Evolutionary conservation across 37 sponge, comb jelly and placozoan genomes (phyloP), one percentile per base, ranked within the genome.

Genomic region (Mnemiopsis leidyi): DNA sequence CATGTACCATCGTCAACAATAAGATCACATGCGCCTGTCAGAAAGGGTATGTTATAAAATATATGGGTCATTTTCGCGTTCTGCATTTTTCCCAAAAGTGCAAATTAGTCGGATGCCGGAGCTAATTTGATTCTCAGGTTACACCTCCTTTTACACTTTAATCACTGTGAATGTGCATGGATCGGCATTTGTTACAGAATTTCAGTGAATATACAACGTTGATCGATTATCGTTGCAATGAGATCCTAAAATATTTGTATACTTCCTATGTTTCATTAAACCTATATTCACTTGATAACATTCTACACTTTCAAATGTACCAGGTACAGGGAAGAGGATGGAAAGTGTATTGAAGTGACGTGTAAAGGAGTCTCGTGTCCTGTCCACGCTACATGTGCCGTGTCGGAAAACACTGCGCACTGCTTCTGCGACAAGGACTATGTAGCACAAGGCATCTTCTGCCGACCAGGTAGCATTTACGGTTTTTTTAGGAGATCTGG

Each of bases 1-100:
- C 90, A 0, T 85, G 90, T 39, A 40, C 90, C 39, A 39, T 85
- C 25, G 90, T 85, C 26, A 61, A 85, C 29, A 85, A 85, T 39
- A 39, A 38, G 28, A 40, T 85, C 9, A 39, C 40, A 13, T 85
- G 90, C 29, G 24, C 48, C 36, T 85, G 90, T 33, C 23, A 38
- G 23, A 3, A 38, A 3, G 90, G 90, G 90, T 85, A 85, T 36
- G 82, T 33, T 79, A 35, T n/a, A n/a, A n/a, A n/a, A n/a, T n/a
- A n/a, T n/a, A n/a, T n/a, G n/a, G n/a, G n/a, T n/a, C n/a, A n/a
- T n/a, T n/a, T n/a, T n/a, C n/a, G n/a, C n/a, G n/a, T n/a, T n/a
- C n/a, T n/a, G n/a, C n/a, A n/a, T n/a, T n/a, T n/a, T n/a, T n/a
- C n/a, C n/a, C n/a, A n/a, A n/a, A n/a, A n/a, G n/a, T n/a, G n/a